A percentile compares a stretch with the other conserved stretches of the same genome.
Conservation (phyloP, 30 jellyfish, hydroid and myxozoan genomes). For the Aurelia aurita region DNA sequence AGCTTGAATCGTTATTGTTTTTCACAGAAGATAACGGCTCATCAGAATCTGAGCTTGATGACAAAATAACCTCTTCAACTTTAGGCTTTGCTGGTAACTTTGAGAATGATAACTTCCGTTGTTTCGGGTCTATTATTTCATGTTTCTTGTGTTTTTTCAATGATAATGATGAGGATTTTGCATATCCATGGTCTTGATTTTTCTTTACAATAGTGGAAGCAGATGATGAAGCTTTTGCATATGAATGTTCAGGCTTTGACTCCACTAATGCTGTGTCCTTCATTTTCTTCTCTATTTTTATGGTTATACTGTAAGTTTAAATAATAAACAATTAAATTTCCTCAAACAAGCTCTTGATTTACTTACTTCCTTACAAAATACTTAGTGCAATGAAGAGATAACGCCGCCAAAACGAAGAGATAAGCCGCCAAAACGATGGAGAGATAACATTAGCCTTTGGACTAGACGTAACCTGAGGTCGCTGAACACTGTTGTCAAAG, state of each 20-base stretch:
- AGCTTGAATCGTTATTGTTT: not conserved
- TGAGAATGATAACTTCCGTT: slow-evolving; percentile 47
- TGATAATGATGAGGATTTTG: slow-evolving; percentile 30
- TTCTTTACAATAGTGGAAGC: not conserved
- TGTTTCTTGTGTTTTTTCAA: slow-evolving; percentile 8
- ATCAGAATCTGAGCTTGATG: slow-evolving; percentile 75
- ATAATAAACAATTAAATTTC: no score
- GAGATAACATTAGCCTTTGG: no score
- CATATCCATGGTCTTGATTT: slow-evolving; percentile 34
- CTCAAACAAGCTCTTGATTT: no score
- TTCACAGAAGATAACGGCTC: slow-evolving; percentile 67
- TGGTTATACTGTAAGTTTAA: no score
- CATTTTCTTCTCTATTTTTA: not conserved
- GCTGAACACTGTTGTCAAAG: no score
- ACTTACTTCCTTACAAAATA: no score
- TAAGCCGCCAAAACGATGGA: no score
- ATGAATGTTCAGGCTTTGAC: not conserved
- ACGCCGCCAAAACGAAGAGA: no score
- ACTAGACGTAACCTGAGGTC: no score
- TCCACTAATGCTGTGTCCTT: not conserved
- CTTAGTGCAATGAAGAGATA: no score
- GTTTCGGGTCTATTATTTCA: slow-evolving; percentile 32
- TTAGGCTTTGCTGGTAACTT: slow-evolving; percentile 34
- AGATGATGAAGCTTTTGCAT: not conserved
- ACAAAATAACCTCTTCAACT: not conserved